Conservation (phyloP, 1,140 invertebrate genomes). For the Nilaparvata lugens region DNA sequence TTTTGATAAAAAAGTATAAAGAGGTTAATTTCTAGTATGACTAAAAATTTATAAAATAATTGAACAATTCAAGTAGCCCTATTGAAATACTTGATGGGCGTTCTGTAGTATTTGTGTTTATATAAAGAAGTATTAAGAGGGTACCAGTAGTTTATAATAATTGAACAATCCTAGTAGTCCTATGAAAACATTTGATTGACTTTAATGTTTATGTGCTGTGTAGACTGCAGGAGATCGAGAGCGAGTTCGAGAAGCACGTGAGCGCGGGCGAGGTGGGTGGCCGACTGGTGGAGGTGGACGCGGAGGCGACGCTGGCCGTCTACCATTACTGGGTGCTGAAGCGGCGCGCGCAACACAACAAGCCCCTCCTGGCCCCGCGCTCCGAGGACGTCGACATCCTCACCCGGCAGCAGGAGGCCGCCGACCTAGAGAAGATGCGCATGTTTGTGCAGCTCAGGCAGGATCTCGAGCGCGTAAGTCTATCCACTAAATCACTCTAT, state of each 20-base stretch:
- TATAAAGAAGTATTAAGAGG: too few relatives aligned
- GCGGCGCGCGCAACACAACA: conserved; percentile 73
- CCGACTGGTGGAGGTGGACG: conserved; percentile 70
- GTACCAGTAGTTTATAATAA: too few relatives aligned
- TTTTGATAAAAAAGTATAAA: too few relatives aligned
- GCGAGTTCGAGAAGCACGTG: conserved; percentile 88
- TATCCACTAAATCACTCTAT: too few relatives aligned
- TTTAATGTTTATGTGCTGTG: conserved; percentile 17
- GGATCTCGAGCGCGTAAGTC: conserved; percentile 75
- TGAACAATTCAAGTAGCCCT: too few relatives aligned
- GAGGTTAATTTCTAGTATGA: too few relatives aligned
- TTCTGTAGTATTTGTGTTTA: too few relatives aligned
- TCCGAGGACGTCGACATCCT: conserved; percentile 71
- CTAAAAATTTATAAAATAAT: too few relatives aligned
- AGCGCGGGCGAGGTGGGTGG: conserved; percentile 65
- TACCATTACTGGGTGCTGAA: conserved; percentile 96
- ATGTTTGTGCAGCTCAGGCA: conserved; percentile 92
- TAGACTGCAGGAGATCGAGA: conserved; percentile 83
- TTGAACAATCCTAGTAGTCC: too few relatives aligned
- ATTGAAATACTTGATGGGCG: too few relatives aligned
- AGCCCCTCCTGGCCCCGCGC: conserved; percentile 77
- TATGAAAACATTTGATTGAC: too few relatives aligned
- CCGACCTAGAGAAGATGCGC: conserved; percentile 87
- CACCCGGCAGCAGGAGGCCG: conserved; percentile 60
- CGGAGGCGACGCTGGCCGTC: conserved; percentile 72